Conservation (phyloP, 2,888 invertebrate genomes). For the Spodoptera picta region DNA sequence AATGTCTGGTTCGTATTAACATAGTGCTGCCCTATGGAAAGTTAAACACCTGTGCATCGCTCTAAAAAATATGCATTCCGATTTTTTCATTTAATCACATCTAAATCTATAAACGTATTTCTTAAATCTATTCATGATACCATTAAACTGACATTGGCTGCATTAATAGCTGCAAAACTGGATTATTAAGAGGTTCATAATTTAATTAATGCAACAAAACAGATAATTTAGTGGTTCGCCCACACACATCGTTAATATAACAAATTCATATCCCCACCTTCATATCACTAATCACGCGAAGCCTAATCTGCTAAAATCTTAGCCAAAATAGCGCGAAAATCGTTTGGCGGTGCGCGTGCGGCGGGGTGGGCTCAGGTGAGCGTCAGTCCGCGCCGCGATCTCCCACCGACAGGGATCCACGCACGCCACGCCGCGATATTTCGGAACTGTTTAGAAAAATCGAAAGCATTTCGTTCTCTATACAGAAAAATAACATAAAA, state of each 20-base stretch:
- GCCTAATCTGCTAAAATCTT: conserved; percentile 87
- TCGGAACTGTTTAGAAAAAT: conserved; percentile 78
- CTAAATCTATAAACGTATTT: conserved; percentile 37
- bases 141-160: conserved; percentile 40
- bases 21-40: conserved; percentile 66
- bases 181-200: conserved; percentile 68
- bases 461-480: conserved; percentile 64
- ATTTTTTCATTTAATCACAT: conserved; percentile 21
- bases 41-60: conserved; percentile 63
- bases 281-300: conserved; percentile 82
- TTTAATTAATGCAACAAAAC: conserved; percentile 74
- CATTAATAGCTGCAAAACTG: conserved; percentile 66
- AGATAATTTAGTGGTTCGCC: conserved; percentile 77
- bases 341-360: conserved; percentile 83
- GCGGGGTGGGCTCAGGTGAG: conserved; percentile 80
- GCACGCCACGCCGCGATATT: conserved; percentile 81
- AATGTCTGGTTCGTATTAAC: conserved; percentile 76
- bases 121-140: conserved; percentile 37
- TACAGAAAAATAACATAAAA: conserved; percentile 54
- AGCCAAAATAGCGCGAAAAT: conserved; percentile 89
- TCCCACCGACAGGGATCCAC: conserved; percentile 85
- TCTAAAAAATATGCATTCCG: conserved; percentile 55
- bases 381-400: conserved; percentile 86
- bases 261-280: conserved; percentile 73
- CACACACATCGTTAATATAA: conserved; percentile 75